Percentiles rank a stretch among this genome's conserved stretches.
These are phyloP conservation scores for Orthonevra nobilis DNA, from an alignment of 2,888 invertebrate genomes.

Conservation along the genomic window DNA sequence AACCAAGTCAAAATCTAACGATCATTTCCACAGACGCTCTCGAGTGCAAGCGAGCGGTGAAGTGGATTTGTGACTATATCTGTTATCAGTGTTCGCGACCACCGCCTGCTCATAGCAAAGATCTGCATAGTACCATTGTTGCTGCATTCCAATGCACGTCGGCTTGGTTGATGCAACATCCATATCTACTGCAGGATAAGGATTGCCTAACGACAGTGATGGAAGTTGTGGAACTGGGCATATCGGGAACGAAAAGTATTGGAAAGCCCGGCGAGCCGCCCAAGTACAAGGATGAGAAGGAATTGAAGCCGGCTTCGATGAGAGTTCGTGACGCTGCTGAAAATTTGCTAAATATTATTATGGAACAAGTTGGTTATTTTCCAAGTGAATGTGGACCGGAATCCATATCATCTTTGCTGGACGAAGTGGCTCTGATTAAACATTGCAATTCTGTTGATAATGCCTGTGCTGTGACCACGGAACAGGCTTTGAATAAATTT, in stretches of 20 bases:
- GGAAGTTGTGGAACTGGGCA: constrained; percentile 98
- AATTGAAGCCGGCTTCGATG: constrained; percentile 97
- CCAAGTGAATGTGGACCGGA: constrained; percentile 92
- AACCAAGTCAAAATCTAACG: constrained; percentile 80
- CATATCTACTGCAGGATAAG: constrained; percentile 92
- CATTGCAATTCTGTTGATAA: constrained; percentile 85
- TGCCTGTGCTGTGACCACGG: constrained; percentile 74
- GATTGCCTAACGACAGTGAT: constrained; percentile 95
- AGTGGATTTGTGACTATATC: constrained; percentile 99
- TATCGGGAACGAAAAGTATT: constrained; percentile 95
- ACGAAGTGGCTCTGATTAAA: constrained; percentile 90
- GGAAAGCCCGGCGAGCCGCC: constrained; percentile 93
- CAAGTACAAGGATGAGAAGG: constrained; percentile 97
- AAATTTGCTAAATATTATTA: constrained; percentile 92
- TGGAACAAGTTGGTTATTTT: constrained; percentile 94
- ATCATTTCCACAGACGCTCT: constrained; percentile 86
- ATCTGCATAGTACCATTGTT: constrained; percentile 96
- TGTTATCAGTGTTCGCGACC: constrained; percentile 96
- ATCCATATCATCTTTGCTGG: constrained; percentile 91
- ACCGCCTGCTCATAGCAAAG: constrained; percentile 95
- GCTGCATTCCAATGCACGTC: constrained; percentile 95
- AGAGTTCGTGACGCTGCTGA: constrained; percentile 98
- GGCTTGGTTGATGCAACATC: constrained; percentile 95
- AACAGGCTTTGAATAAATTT: constrained; percentile 86
- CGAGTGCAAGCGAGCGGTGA: constrained; percentile 95